Base-by-base conservation (phyloP, 2,797 vertebrate genomes). In the Kryptopterus vitreolus region DNA sequence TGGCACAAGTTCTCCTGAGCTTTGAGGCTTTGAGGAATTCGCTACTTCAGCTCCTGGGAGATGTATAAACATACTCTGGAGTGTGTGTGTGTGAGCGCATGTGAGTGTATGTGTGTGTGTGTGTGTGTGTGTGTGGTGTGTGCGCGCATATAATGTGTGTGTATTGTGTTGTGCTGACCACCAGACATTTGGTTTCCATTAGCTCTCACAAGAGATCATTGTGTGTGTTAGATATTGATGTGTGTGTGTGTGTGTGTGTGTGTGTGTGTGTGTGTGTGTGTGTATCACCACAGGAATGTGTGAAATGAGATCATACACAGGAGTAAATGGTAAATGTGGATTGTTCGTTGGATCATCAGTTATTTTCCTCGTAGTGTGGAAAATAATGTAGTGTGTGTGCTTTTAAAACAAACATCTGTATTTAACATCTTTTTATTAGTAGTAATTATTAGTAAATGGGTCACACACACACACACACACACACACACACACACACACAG, bases 171-270 rank as follows among this genome's bases (percentile, higher is more conserved):
- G 6, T 53, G 18, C 68, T 70, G 73, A 58, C 69, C 62, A 75
- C n/a, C 69, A 77, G 26, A 58, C 79, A 43, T 80, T 70, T 81
- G 73, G 76, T 62, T 71, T 63, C 46, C 52, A 77, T 82, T 80
- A 77, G 29, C 68, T 46, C 76, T 55, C 22, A 58, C 62, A 59
- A 68, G 70, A 76, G 50, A 58, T 69, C 10, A 15, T 33, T 29
- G 52, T 80, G 61, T 80, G 61, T 63, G 61, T 63, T 63, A 8
- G 20, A 7, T 24, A 8, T 46, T 2, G 9, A 22, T 26, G 35
- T 68, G 66, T 50, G 66, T 69, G 15, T 48, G 65, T 48, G 65
- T 9, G 38, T 46, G 63, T 48, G 66, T 1, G 24, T 20, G 46
- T 20, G 15, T 13, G 35, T 46, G 22, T 46, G 63, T 46, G 65